Base-by-base conservation (phyloP, 2,888 invertebrate genomes). In the Trisateles emortualis region DNA sequence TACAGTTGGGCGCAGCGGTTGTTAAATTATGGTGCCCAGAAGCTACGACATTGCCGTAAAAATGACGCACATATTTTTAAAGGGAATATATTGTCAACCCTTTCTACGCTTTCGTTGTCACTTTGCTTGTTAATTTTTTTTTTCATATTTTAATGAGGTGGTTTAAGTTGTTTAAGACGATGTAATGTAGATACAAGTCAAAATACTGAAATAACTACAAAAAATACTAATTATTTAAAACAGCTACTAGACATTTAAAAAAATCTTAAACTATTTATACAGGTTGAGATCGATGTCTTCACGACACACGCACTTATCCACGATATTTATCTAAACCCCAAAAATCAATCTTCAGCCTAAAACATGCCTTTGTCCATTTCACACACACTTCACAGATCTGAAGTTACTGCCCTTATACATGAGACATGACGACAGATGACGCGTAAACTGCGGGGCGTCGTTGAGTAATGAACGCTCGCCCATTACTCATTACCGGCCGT, bases 381-480 rank as follows among this genome's bases (percentile, higher is more conserved):
- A 70, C 67, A 71, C 68, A 69, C 57, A 59, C 68, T 68, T 71
- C 51, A 68, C 64, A 65, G 58, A 40, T 68, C 51, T 50, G 46
- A 61, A 64, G 64, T 64, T 72, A 71, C 65, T 65, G 55, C 54
- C 63, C 67, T 63, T 66, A 73, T 66, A 69, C 66, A 68, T 64
- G 56, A 60, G 59, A 74, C 57, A 70, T 78, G 86, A 79, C 83
- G 88, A 87, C 87, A 87, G 87, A 86, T 85, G 84, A 86, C 83
- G 79, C 77, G 79, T 83, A 81, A 86, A 83, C 86, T 83, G 77
- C 80, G 79, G 84, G 86, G 83, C 79, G 86, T 80, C 78, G 59
- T 74, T 87, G 88, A 89, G 84, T 88, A 89, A 90, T 89, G 90
- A 87, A 84, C 78, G 74, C 59, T 73, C 66, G 68, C 72, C 76